phyloP scores from a whole-genome alignment of 2,888 invertebrate genomes.

The Xanthia togata region DNA sequence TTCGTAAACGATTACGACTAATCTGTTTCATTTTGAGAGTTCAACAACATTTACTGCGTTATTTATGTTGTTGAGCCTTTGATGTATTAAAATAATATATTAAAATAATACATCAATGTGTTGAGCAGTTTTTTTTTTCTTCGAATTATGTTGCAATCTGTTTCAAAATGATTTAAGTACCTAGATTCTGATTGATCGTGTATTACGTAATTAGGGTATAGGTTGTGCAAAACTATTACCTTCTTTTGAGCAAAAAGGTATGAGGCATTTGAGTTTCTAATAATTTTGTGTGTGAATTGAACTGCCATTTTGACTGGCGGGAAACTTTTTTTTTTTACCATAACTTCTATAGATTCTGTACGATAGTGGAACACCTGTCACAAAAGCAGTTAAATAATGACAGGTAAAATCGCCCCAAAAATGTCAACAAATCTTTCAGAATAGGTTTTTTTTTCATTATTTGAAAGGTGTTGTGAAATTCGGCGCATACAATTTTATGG shows the following conservation, averaged over 20 bases:
- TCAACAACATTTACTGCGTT: too few relatives aligned
- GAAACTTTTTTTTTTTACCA: conserved; percentile 16
- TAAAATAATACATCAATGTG: too few relatives aligned
- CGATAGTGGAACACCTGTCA: conserved; percentile 8
- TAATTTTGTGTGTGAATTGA: neutral
- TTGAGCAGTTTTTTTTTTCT: too few relatives aligned
- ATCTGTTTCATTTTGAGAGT: too few relatives aligned
- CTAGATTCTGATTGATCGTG: too few relatives aligned
- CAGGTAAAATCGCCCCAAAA: conserved; percentile 27
- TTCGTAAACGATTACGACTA: too few relatives aligned
- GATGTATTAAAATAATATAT: too few relatives aligned
- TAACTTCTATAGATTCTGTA: neutral
- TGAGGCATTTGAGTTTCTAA: neutral
- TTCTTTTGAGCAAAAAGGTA: neutral
- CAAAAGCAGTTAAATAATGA: conserved; percentile 4
- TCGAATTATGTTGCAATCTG: too few relatives aligned
- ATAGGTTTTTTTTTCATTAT: conserved; percentile 16
- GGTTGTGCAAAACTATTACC: neutral
- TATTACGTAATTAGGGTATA: too few relatives aligned
- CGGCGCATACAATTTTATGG: conserved; percentile 35
- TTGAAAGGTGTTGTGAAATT: conserved; percentile 32
- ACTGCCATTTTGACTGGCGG: conserved; percentile 6
- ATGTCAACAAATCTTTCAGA: conserved; percentile 9
- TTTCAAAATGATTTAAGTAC: too few relatives aligned
- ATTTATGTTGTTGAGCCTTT: too few relatives aligned